Conservation (phyloP, 2,888 invertebrate genomes). For the Epirrhoe tristata region DNA sequence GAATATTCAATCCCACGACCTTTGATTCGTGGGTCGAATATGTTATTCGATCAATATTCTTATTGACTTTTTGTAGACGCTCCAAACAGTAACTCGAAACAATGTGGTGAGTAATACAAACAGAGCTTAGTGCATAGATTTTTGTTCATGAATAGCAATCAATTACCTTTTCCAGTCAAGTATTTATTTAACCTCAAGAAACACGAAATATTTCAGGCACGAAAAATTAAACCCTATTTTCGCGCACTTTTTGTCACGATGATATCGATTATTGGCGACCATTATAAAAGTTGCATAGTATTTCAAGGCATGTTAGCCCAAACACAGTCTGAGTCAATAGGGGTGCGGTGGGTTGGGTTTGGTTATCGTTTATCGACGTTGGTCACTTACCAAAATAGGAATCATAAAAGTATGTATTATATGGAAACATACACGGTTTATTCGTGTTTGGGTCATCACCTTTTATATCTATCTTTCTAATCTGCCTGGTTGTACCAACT, state of each 20-base stretch:
- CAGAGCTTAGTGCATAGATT: background rate
- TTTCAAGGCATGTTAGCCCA: background rate
- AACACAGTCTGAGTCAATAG: constrained; percentile 29
- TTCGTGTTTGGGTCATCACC: background rate
- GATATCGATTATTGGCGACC: background rate
- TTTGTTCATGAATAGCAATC: background rate
- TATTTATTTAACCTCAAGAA: background rate
- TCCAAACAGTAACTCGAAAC: background rate
- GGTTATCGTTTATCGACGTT: too few relatives aligned
- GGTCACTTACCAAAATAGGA: background rate
- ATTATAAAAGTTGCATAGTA: background rate
- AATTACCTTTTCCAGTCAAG: background rate
- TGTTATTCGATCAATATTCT: background rate
- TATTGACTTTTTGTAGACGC: background rate
- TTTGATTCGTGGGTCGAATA: background rate
- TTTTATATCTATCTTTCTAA: too few relatives aligned
- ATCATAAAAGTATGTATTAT: background rate
- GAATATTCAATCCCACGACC: constrained; percentile 1
- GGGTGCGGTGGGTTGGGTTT: constrained; percentile 30
- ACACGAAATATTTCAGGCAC: background rate
- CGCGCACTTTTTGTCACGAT: background rate
- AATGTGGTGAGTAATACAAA: background rate
- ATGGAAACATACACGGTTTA: background rate
- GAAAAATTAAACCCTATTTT: background rate
- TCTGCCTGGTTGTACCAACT: too few relatives aligned